Evolutionary conservation across 2,888 invertebrate species (phyloP), one percentile per base, ranked within the genome.

Genomic region (Agonopterix alstromeriana): DNA sequence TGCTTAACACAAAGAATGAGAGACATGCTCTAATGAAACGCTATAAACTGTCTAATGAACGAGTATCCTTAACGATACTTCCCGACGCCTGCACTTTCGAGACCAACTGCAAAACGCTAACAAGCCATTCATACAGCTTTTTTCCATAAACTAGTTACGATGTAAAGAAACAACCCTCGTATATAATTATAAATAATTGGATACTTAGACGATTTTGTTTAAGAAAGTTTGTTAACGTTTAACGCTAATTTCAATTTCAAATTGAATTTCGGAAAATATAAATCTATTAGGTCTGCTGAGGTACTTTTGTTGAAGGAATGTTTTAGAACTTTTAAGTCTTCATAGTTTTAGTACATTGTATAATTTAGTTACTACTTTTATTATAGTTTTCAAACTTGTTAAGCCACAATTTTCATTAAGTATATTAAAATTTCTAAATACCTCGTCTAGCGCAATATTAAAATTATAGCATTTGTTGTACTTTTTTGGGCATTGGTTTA

Each of bases 121-220:
- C 81, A 83, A 82, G 81, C 77, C 59, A 81, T 82, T 82, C 80
- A 81, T 73, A 72, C 63, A 73, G 65, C 72, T 75, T 79, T 66
- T 76, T 73, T 70, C 65, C 63, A 69, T 78, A 78, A 80, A 73
- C 72, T 62, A 76, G 73, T 78, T 79, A 77, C 60, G 61, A 60
- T 64, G 60, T 67, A 73, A 67, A 75, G 71, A 72, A 79, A 73
- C 65, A 68, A 56, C 66, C 70, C 72, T 58, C 70, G 67, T 59
- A 12, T 27, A 42, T 47, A 43, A 47, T 50, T 50, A 46, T 46
- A 46, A 43, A 35, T 47, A 50, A 79, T 79, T 79, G 77, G 67
- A 63, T 62, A 66, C 65, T 76, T 65, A 65, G 61, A 56, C 57
- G 61, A 67, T 70, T 69, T 70, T 61, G 67, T 67, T 60, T 40